Percentiles rank a stretch among this genome's conserved stretches.
These are phyloP conservation scores for Meandrina meandrites DNA, from an alignment of 92 coral and sea anemone genomes.

Conservation along the genomic window DNA sequence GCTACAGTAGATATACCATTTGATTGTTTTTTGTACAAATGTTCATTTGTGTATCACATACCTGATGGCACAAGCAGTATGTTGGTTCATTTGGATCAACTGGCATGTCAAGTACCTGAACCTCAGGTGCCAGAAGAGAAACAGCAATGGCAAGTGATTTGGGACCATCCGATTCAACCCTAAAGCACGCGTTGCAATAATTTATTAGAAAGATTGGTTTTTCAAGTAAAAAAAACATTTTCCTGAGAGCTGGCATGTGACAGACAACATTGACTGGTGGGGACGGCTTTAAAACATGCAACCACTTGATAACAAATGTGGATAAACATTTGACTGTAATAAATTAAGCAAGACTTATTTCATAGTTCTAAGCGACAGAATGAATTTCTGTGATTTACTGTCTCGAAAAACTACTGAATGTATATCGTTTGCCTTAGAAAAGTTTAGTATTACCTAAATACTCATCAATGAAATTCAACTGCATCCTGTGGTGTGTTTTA, in stretches of 20 bases:
- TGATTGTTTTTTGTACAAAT: too few species aligned
- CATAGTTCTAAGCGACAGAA: too few species aligned
- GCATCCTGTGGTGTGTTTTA: not conserved
- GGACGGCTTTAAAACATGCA: not conserved
- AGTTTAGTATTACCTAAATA: not conserved
- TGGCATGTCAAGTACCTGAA: slow-evolving; percentile 98
- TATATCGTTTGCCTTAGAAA: not conserved
- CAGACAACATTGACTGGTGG: not conserved
- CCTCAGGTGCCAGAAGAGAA: slow-evolving; percentile 90
- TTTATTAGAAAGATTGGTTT: not conserved
- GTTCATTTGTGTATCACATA: slow-evolving; percentile 11
- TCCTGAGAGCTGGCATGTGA: not conserved
- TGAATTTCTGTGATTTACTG: too few species aligned
- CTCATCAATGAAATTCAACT: not conserved
- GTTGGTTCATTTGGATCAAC: slow-evolving; percentile 99
- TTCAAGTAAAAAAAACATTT: not conserved
- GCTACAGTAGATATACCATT: too few species aligned
- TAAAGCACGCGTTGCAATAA: not conserved
- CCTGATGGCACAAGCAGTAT: slow-evolving; percentile 98
- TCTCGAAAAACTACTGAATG: not conserved
- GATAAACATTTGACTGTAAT: too few species aligned
- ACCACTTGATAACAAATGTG: too few species aligned
- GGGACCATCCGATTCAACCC: slow-evolving; percentile 47
- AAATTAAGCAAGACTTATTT: too few species aligned
- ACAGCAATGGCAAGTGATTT: slow-evolving; percentile 90